Conservation (phyloP, 2,888 invertebrate genomes). For the Orthosia gothica region DNA sequence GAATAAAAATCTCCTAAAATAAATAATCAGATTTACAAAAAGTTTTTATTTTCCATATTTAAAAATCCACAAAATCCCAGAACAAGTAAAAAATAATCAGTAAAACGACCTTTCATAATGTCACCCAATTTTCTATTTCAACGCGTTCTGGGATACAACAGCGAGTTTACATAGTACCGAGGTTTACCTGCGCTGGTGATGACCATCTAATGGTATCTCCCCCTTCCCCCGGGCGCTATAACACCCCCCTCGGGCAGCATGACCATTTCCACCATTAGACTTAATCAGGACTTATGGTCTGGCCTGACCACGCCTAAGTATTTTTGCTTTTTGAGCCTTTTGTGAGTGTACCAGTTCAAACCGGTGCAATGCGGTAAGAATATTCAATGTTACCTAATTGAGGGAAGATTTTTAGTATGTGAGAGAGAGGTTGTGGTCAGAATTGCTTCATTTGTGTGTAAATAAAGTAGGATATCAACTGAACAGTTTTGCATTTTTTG, state of each 20-base stretch:
- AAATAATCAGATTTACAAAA: neutral
- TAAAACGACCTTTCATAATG: slow-evolving; percentile 37
- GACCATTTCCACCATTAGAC: slow-evolving; percentile 76
- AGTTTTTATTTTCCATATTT: neutral
- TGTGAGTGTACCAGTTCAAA: slow-evolving; percentile 42
- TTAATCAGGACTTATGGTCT: slow-evolving; percentile 81
- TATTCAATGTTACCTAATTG: slow-evolving; percentile 18
- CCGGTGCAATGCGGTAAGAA: slow-evolving; percentile 35
- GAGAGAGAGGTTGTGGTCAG: neutral
- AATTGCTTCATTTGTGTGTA: neutral
- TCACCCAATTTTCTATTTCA: slow-evolving; percentile 52
- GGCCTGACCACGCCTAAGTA: slow-evolving; percentile 68
- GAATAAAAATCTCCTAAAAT: neutral
- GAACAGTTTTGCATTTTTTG: too few species aligned
- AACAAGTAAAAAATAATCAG: slow-evolving; percentile 41
- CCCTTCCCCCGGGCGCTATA: slow-evolving; percentile 67
- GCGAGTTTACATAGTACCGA: slow-evolving; percentile 52
- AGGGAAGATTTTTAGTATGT: neutral
- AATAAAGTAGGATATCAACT: too few species aligned
- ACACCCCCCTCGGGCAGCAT: slow-evolving; percentile 62
- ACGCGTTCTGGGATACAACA: slow-evolving; percentile 48
- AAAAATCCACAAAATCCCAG: neutral
- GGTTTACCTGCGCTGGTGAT: slow-evolving; percentile 72
- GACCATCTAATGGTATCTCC: slow-evolving; percentile 75
- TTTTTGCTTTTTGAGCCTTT: slow-evolving; percentile 67